Percentiles rank a stretch among this genome's conserved stretches.
Evolutionary conservation across 2,888 invertebrate species (phyloP).

Genomic region (Troglohyphantes excavatus): DNA sequence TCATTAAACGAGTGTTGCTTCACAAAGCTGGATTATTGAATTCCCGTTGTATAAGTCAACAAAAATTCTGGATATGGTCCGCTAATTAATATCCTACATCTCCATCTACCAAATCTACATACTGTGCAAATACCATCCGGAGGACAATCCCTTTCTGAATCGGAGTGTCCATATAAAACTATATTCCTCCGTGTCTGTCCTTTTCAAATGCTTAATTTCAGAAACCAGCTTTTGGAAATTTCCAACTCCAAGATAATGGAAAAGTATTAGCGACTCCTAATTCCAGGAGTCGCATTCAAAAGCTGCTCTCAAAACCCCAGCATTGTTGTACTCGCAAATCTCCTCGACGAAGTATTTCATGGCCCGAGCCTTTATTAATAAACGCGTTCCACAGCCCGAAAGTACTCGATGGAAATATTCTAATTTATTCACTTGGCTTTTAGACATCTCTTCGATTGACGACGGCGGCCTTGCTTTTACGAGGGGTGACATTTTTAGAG

Average conservation of each 20-base stretch:
- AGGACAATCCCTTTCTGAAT: constrained; percentile 15
- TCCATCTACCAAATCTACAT: constrained; percentile 14
- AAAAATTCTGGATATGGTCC: background rate
- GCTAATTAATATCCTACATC: constrained; percentile 16
- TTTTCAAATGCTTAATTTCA: constrained; percentile 42
- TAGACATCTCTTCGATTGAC: constrained; percentile 36
- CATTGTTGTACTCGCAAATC: constrained; percentile 21
- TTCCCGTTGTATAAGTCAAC: background rate
- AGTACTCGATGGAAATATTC: constrained; percentile 47
- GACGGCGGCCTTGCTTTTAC: background rate
- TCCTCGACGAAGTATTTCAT: constrained; percentile 3
- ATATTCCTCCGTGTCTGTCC: constrained; percentile 9
- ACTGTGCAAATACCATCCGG: constrained; percentile 13
- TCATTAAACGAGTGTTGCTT: background rate
- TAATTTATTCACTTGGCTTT: constrained; percentile 75
- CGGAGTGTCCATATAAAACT: constrained; percentile 34
- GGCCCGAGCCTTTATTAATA: constrained; percentile 56
- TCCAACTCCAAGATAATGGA: constrained; percentile 32
- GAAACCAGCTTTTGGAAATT: constrained; percentile 40
- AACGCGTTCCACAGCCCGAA: constrained; percentile 1
- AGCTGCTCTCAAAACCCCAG: background rate
- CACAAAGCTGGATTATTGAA: constrained; percentile 6
- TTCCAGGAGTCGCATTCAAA: constrained; percentile 23
- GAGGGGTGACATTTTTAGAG: constrained; percentile 47
- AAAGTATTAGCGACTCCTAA: constrained; percentile 62